Percentiles rank a stretch among this genome's conserved stretches.
Evolutionary conservation across 2,797 vertebrate genomes (phyloP).

Genomic region (Liasis olivaceus): DNA sequence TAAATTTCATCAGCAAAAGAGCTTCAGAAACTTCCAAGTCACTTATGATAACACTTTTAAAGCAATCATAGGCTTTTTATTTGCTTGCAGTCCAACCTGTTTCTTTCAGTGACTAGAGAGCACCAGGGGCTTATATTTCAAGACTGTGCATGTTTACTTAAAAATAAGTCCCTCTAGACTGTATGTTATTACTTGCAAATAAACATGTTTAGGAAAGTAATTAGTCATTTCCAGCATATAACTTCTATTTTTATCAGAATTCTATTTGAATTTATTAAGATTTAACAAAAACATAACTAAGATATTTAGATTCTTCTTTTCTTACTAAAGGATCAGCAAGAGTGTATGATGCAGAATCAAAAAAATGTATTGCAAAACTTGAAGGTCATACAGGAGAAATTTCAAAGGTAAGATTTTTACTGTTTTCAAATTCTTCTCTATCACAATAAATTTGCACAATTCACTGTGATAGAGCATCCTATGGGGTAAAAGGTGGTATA

Average conservation of each 20-base stretch:
- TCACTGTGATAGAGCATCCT: background rate
- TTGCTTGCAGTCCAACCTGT: background rate
- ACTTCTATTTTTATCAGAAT: constrained; percentile 4
- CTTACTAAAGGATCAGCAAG: constrained; percentile 82
- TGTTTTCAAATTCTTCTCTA: constrained; percentile 30
- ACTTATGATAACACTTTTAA: background rate
- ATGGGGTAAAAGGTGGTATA: background rate
- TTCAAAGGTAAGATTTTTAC: constrained; percentile 82
- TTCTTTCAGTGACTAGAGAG: background rate
- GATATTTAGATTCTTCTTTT: constrained; percentile 15
- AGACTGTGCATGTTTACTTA: background rate
- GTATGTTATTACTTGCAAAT: background rate
- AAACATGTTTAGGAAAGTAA: background rate
- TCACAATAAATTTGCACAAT: background rate
- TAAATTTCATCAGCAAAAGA: background rate
- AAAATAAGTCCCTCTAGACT: background rate
- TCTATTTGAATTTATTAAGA: constrained; percentile 7
- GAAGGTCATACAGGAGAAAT: constrained; percentile 91
- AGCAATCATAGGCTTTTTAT: background rate
- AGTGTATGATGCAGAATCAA: constrained; percentile 83
- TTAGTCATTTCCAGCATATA: background rate
- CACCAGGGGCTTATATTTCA: background rate
- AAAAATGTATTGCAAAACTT: constrained; percentile 83
- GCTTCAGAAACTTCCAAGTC: background rate
- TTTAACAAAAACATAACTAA: constrained; percentile 20